These are phyloP conservation scores for Drosophila pseudoobscura DNA, from an alignment of 1,140 invertebrate genomes.

Conservation along the genomic window DNA sequence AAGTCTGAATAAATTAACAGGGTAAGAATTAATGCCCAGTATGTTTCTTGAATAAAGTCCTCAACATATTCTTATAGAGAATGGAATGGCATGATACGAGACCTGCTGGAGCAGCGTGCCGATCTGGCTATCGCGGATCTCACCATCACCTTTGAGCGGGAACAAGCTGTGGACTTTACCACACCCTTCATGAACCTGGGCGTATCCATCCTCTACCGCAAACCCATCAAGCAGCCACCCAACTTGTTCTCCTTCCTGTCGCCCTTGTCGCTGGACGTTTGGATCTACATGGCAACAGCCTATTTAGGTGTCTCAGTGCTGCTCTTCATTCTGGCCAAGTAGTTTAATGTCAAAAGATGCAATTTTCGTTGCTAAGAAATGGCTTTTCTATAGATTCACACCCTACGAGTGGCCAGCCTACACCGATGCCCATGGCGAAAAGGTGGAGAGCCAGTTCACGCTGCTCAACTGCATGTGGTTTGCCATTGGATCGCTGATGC, in stretches of 20 bases:
- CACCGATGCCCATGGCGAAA: conserved; percentile 89
- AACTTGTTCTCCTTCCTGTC: conserved; percentile 97
- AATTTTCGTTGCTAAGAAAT: not conserved
- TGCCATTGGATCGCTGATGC: conserved; percentile 96
- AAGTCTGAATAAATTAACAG: conserved; percentile 88
- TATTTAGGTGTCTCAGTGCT: conserved; percentile 96
- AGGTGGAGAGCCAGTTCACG: conserved; percentile 95
- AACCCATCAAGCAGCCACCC: conserved; percentile 94
- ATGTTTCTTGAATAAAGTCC: not conserved
- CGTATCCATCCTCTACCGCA: conserved; percentile 96
- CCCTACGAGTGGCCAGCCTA: conserved; percentile 97
- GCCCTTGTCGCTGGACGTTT: conserved; percentile 96
- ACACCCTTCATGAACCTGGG: conserved; percentile 98
- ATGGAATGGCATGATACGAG: conserved; percentile 98
- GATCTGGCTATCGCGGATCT: conserved; percentile 96
- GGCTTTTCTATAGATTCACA: conserved; percentile 88
- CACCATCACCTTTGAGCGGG: conserved; percentile 95
- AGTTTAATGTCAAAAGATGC: conserved; percentile 70
- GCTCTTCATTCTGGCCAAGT: conserved; percentile 96
- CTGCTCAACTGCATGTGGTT: conserved; percentile 97
- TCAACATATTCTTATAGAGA: conserved; percentile 84
- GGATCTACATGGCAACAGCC: conserved; percentile 97
- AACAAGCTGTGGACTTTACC: conserved; percentile 95
- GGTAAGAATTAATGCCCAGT: conserved; percentile 29
- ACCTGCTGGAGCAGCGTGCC: conserved; percentile 94